A percentile compares a stretch with the other conserved stretches of the same genome.
These are phyloP conservation scores for Andricus grossulariae DNA, from an alignment of 1,140 invertebrate species.

Conservation along the genomic window DNA sequence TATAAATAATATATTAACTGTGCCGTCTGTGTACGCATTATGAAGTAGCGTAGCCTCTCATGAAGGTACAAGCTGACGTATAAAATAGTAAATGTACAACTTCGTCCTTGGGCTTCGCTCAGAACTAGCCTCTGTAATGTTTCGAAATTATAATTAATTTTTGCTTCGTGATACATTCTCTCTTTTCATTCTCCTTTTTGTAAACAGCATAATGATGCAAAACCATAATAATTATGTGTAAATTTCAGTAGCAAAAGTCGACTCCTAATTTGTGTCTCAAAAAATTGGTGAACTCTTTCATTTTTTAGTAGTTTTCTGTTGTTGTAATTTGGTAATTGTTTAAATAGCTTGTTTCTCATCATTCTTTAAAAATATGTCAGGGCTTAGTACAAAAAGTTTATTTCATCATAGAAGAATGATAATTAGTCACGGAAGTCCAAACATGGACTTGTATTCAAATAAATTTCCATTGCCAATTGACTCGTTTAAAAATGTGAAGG, in stretches of 20 bases:
- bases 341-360: too few relatives aligned
- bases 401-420: too few relatives aligned
- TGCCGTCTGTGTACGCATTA: not conserved
- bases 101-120: slow-evolving; percentile 29
- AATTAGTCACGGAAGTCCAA: too few relatives aligned
- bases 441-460: too few relatives aligned
- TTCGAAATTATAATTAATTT: slow-evolving; percentile 40
- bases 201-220: not conserved
- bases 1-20: not conserved
- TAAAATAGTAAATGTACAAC: not conserved
- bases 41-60: slow-evolving; percentile 9
- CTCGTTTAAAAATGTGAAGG: too few relatives aligned
- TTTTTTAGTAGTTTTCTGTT: too few relatives aligned
- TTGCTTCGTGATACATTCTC: not conserved
- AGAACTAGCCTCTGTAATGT: slow-evolving; percentile 3
- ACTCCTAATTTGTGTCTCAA: too few relatives aligned
- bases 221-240: not conserved
- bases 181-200: not conserved
- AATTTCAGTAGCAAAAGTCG: not conserved
- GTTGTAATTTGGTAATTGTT: too few relatives aligned
- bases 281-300: too few relatives aligned
- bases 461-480: too few relatives aligned
- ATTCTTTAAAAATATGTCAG: too few relatives aligned
- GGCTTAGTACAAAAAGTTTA: too few relatives aligned
- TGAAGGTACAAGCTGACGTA: not conserved